Conservation (phyloP, 2,113 vertebrate species). For the Circaetus cinerascens region DNA sequence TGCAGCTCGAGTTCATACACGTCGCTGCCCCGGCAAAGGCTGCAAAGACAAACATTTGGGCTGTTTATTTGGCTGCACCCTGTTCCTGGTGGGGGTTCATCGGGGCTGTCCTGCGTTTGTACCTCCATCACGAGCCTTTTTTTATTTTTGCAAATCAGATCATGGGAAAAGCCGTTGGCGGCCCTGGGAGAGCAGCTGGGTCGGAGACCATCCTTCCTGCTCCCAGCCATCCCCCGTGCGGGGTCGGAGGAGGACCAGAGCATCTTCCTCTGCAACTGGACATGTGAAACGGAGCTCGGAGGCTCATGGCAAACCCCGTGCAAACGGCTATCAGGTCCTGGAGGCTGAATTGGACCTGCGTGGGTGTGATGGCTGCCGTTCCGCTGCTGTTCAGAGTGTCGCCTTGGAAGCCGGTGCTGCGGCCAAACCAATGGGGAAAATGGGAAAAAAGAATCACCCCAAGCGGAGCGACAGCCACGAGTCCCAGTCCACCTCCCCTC, state of each 20-base stretch:
- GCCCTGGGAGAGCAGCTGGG: fast-evolving
- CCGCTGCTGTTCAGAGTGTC: background rate
- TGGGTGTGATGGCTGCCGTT: background rate
- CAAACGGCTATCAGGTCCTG: background rate
- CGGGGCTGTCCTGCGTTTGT: fast-evolving
- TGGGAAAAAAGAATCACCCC: background rate
- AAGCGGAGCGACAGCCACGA: fast-evolving
- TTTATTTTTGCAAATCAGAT: background rate
- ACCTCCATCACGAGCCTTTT: background rate
- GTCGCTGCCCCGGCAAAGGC: background rate
- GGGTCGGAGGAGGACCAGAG: background rate
- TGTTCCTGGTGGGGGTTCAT: background rate
- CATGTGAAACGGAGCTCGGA: background rate
- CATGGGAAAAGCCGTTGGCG: fast-evolving
- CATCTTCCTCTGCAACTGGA: background rate
- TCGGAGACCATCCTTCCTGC: background rate
- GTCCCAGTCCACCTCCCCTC: background rate
- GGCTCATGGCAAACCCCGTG: background rate
- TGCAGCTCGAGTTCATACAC: background rate
- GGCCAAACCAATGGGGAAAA: background rate
- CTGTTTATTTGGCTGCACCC: background rate
- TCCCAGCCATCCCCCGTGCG: fast-evolving
- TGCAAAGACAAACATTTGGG: background rate
- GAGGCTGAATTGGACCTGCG: fast-evolving
- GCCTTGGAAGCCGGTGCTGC: background rate